Evolutionary conservation across 2,888 invertebrate species (phyloP).

Genomic region (Pasiphila rectangulata): DNA sequence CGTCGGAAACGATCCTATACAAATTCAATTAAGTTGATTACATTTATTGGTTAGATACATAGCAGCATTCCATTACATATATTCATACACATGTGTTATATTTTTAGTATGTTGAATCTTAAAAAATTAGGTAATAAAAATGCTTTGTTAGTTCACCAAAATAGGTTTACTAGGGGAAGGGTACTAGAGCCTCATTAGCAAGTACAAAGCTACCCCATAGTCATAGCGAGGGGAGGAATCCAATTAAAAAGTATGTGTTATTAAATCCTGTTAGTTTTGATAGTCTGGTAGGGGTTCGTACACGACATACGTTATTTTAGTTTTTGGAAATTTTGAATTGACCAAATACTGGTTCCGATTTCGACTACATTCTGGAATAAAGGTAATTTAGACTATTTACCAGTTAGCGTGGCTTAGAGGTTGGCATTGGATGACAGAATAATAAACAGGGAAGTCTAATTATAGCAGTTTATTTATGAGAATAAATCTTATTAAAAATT

Average conservation of each 20-base stretch:
- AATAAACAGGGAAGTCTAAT: too few relatives aligned
- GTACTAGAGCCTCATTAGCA: slow-evolving; percentile 17
- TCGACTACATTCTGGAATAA: too few relatives aligned
- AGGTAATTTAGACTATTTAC: too few relatives aligned
- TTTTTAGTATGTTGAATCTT: neutral
- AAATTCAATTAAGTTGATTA: too few relatives aligned
- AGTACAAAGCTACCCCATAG: slow-evolving; percentile 25
- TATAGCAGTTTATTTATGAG: too few relatives aligned
- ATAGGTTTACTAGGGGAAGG: slow-evolving; percentile 4
- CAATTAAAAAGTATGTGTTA: slow-evolving; percentile 33
- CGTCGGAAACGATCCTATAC: too few relatives aligned
- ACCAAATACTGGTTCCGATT: neutral
- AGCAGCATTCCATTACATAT: too few relatives aligned
- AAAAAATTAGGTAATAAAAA: neutral
- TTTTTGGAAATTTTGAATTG: neutral
- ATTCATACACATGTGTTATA: too few relatives aligned
- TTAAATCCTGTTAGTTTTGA: slow-evolving; percentile 27
- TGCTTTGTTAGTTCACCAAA: slow-evolving; percentile 2
- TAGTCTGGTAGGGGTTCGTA: slow-evolving; percentile 13
- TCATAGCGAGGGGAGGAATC: slow-evolving; percentile 28
- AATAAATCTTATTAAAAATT: too few relatives aligned
- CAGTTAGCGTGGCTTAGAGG: too few relatives aligned
- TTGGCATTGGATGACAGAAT: too few relatives aligned
- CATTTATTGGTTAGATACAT: too few relatives aligned
- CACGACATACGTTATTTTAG: slow-evolving; percentile 22